Percentiles rank a stretch among this genome's conserved stretches.
phyloP scores from a whole-genome alignment of 2,797 vertebrate genomes.

The Lagorchestes hirsutus region DNA sequence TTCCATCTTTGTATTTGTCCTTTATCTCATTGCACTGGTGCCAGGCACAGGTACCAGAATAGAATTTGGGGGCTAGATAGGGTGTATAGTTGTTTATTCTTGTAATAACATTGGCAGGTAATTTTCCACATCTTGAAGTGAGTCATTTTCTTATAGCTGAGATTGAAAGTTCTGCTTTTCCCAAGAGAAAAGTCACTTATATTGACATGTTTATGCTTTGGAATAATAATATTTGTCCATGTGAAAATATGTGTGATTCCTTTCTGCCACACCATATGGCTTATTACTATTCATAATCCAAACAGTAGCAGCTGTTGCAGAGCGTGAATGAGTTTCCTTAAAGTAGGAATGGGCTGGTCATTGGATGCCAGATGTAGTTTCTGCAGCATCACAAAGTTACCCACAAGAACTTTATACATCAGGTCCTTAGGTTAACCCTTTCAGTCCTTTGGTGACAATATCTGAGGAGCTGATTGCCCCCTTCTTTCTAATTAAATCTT shows the following conservation, averaged over 20 bases:
- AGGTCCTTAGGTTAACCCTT: slow-evolving; percentile 53
- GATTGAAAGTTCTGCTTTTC: slow-evolving; percentile 74
- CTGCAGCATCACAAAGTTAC: slow-evolving; percentile 68
- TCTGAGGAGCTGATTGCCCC: slow-evolving; percentile 24
- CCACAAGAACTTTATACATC: slow-evolving; percentile 63
- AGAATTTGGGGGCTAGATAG: neutral
- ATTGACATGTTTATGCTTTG: slow-evolving; percentile 84
- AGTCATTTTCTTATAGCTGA: slow-evolving; percentile 71
- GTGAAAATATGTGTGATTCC: slow-evolving; percentile 85
- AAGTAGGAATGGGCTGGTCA: slow-evolving; percentile 78
- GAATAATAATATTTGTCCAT: slow-evolving; percentile 87
- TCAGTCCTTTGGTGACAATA: slow-evolving; percentile 27
- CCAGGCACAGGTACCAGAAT: slow-evolving; percentile 45
- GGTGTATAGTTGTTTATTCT: neutral
- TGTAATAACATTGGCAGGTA: slow-evolving; percentile 71
- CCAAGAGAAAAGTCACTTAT: slow-evolving; percentile 79
- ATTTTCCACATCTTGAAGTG: slow-evolving; percentile 65
- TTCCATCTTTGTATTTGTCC: slow-evolving; percentile 35
- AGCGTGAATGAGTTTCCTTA: slow-evolving; percentile 77
- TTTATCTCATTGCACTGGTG: neutral
- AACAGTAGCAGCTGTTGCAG: slow-evolving; percentile 86
- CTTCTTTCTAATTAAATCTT: neutral
- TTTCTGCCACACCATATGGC: slow-evolving; percentile 86
- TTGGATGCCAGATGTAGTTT: slow-evolving; percentile 69
- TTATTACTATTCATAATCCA: slow-evolving; percentile 85